Conservation (phyloP, 2,888 invertebrate species). For the Plagodis dolabraria region DNA sequence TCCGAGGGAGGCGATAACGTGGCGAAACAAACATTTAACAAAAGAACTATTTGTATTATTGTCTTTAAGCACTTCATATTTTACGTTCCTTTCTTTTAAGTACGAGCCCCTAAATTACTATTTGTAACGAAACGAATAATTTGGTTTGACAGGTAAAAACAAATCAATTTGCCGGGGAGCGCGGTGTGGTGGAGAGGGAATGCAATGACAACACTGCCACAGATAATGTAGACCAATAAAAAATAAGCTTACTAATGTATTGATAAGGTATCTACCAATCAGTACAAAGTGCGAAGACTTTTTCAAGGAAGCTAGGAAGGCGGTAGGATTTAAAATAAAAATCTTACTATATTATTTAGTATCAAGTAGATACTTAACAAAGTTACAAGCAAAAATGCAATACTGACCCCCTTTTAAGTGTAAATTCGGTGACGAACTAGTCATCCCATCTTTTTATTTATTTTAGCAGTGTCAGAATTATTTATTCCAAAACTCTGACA, state of each 20-base stretch:
- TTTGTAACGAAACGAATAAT: not conserved
- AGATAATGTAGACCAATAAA: conserved; percentile 18
- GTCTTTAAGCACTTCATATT: conserved; percentile 70
- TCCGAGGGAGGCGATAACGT: conserved; percentile 78
- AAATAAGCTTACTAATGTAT: conserved; percentile 3
- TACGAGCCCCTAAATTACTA: not conserved
- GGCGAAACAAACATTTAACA: conserved; percentile 69
- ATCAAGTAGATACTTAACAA: too few species aligned
- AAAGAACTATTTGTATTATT: conserved; percentile 61
- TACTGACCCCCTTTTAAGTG: too few species aligned
- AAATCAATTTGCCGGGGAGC: conserved; percentile 18
- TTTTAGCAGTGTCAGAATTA: too few species aligned
- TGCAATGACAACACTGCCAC: conserved; percentile 9
- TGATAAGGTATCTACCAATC: conserved; percentile 5
- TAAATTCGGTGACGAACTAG: too few species aligned
- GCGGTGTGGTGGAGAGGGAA: conserved; percentile 28
- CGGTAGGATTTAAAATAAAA: conserved; percentile 2
- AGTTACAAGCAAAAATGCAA: too few species aligned
- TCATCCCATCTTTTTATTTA: too few species aligned
- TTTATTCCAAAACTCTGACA: too few species aligned
- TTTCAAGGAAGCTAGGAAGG: not conserved
- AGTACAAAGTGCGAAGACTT: conserved; percentile 14
- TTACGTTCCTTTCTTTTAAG: not conserved
- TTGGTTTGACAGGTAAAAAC: not conserved
- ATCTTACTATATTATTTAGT: too few species aligned